These are phyloP conservation scores for Vesta saturnalis DNA, from an alignment of 2,888 invertebrate species.

Conservation along the genomic window DNA sequence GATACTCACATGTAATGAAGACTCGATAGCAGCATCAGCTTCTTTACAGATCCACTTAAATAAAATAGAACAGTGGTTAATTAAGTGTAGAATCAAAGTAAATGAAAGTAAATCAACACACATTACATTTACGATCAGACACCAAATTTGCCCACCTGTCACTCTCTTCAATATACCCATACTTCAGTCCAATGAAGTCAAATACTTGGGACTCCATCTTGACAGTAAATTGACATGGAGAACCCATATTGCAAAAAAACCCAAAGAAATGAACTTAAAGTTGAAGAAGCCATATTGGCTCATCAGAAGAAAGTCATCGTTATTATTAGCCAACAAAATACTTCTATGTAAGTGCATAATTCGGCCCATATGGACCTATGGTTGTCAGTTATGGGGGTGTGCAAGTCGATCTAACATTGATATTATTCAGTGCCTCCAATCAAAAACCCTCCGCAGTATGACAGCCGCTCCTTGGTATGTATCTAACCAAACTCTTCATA, in stretches of 20 bases:
- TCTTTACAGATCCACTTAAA: no score
- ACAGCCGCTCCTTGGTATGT: no score
- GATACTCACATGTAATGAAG: no score
- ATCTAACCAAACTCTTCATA: no score
- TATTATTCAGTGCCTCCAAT: neutral
- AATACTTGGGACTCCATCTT: no score
- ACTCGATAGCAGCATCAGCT: no score
- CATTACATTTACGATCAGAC: no score
- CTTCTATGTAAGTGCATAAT: neutral
- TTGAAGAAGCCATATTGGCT: neutral
- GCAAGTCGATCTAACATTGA: neutral
- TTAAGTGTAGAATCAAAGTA: no score
- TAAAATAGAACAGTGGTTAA: no score
- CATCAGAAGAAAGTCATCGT: neutral
- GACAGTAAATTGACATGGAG: neutral
- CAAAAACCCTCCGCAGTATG: neutral
- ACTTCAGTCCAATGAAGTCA: neutral
- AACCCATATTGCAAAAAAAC: neutral
- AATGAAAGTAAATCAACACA: no score
- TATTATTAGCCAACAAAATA: conserved; percentile 4
- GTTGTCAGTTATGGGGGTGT: neutral
- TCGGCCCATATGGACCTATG: neutral
- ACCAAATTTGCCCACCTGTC: no score
- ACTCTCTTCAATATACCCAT: neutral
- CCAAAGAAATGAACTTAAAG: conserved; percentile 6